phyloP scores from a whole-genome alignment of 2,113 vertebrate genomes.

The Etheostoma spectabile region DNA sequence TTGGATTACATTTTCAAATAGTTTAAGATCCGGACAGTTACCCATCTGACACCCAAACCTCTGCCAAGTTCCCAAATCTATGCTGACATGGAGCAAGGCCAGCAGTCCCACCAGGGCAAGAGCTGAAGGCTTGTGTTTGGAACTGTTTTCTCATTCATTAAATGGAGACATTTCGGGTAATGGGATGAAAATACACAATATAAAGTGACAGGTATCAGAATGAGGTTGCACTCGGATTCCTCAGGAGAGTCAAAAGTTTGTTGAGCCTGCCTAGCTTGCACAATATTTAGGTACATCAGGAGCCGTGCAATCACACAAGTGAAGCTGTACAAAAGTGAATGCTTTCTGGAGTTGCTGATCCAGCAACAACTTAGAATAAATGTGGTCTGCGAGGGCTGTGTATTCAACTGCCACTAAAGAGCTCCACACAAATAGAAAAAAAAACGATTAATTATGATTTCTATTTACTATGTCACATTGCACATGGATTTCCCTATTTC shows the following conservation, averaged over 20 bases:
- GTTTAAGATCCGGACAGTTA: slow-evolving; percentile 12
- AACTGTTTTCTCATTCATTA: slow-evolving; percentile 54
- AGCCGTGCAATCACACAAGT: slow-evolving; percentile 46
- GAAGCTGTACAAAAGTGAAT: slow-evolving; percentile 45
- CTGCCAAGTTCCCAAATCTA: slow-evolving; percentile 40
- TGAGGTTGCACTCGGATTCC: slow-evolving; percentile 45
- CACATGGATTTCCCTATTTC: slow-evolving; percentile 28
- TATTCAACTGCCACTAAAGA: slow-evolving; percentile 49
- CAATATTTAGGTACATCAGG: slow-evolving; percentile 48
- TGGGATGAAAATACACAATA: slow-evolving; percentile 46
- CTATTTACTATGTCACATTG: slow-evolving; percentile 6
- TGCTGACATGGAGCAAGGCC: slow-evolving; percentile 41
- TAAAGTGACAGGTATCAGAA: slow-evolving; percentile 69
- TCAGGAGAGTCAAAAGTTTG: slow-evolving; percentile 54
- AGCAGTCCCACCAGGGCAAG: slow-evolving; percentile 7
- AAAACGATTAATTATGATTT: slow-evolving; percentile 62
- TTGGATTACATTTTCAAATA: slow-evolving; percentile 1
- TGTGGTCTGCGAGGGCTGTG: slow-evolving; percentile 50
- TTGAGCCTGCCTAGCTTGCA: slow-evolving; percentile 57
- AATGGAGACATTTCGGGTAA: slow-evolving; percentile 37
- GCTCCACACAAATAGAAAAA: slow-evolving; percentile 32
- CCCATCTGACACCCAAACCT: slow-evolving; percentile 23
- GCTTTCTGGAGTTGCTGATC: slow-evolving; percentile 67
- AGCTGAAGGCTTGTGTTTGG: slow-evolving; percentile 17
- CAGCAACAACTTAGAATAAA: slow-evolving; percentile 56